Base-by-base conservation (phyloP, 1,140 invertebrate genomes). In the Saxidomus purpurata region DNA sequence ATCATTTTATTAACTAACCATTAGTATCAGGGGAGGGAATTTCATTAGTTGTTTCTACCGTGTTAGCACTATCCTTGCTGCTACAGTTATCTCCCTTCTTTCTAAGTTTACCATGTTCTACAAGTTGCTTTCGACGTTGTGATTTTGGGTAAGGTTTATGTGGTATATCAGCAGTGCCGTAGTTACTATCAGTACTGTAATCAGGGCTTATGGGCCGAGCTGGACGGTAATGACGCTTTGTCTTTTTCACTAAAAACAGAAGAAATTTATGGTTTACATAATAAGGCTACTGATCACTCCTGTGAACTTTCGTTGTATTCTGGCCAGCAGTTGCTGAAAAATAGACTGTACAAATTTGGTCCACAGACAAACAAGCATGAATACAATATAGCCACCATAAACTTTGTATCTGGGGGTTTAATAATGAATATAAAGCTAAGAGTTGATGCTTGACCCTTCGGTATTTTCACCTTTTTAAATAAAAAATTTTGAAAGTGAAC, bases 141-240 rank as follows among this genome's bases (percentile, higher is more conserved):
- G 95, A 94, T 92, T 95, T 94, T 19, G 94, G 92, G 76, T 94
- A 94, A 22, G 93, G 94, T 82, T 93, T 95, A 59, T 93, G 92
- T 25, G 91, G 91, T 22, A 94, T 90, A 59, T 89, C 67, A 71
- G 67, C 67, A 74, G 94, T 88, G 90, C 95, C 94, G 91, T 96
- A 93, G 91, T 95, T 96, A 89, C 95, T 96, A 83, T 96, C 95
- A 3, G 95, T 96, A 83, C 95, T 96, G 92, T 96, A 96, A 3
- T 79, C 87, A 22, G 96, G 95, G 89, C 95, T 96, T 15, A 94
- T 89, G 0, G 95, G 94, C n/a, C 95, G 90, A 3, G 88, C 85
- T 52, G 43, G 94, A 34, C 92, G 91, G n/a, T 87, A 55, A 49
- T 87, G 90, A 76, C 83, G 90, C n/a, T 63, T 52, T n/a, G 85